A percentile compares a stretch with the other conserved stretches of the same genome.
These are phyloP conservation scores for Plagodis pulveraria DNA, from an alignment of 2,888 invertebrate genomes.

Conservation along the genomic window DNA sequence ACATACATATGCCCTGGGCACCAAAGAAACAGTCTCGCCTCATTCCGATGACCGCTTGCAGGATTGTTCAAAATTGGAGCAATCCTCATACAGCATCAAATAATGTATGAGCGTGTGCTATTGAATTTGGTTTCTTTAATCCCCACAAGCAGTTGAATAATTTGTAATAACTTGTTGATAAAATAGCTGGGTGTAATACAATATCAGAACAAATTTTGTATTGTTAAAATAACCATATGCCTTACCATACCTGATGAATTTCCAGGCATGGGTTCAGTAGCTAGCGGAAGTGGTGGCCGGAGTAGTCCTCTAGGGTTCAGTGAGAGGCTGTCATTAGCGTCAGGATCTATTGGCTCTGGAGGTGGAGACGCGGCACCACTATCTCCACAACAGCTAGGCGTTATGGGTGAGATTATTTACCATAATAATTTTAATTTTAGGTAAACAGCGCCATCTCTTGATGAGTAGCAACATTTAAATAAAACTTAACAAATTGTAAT, in stretches of 20 bases:
- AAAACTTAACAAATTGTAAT: background rate
- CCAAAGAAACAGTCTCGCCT: no score
- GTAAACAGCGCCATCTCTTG: slow-evolving; percentile 63
- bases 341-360: slow-evolving; percentile 86
- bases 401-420: slow-evolving; percentile 89
- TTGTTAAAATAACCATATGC: no score
- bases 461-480: slow-evolving; percentile 45
- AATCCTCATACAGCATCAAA: no score
- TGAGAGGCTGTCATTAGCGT: slow-evolving; percentile 88
- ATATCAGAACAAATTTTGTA: no score
- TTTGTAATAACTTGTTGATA: background rate
- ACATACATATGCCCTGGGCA: no score
- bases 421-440: slow-evolving; percentile 29
- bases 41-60: no score
- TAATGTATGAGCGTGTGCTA: no score
- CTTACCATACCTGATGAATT: background rate
- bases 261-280: slow-evolving; percentile 86
- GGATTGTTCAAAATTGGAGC: no score
- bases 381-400: slow-evolving; percentile 94
- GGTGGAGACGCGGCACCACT: slow-evolving; percentile 87
- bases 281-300: slow-evolving; percentile 87
- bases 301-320: slow-evolving; percentile 86
- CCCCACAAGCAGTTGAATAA: background rate
- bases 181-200: no score
- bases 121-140: background rate